Evolutionary conservation across 2,797 vertebrate species (phyloP).

Genomic region (Sternarchorhynchus goeldii): DNA sequence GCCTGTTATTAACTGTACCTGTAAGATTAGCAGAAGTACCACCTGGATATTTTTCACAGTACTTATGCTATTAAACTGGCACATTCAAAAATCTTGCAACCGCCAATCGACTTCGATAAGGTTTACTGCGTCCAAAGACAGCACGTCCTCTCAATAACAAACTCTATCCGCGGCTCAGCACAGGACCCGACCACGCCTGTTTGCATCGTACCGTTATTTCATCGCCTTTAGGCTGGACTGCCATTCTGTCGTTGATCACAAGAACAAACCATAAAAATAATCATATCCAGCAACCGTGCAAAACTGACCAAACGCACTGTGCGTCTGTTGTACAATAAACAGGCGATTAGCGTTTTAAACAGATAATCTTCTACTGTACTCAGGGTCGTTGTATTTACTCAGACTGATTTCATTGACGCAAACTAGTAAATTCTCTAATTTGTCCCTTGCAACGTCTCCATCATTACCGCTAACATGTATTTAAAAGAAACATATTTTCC

Average conservation of each 20-base stretch:
- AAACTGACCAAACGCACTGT: not conserved
- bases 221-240: slow-evolving; percentile 4
- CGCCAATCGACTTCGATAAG: not conserved
- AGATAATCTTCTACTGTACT: not conserved
- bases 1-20: too few relatives aligned
- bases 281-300: not conserved
- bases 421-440: slow-evolving; percentile 4
- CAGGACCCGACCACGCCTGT: slow-evolving; percentile 61
- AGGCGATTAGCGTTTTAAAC: not conserved
- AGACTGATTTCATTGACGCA: slow-evolving; percentile 14
- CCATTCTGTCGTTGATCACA: too few relatives aligned
- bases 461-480: not conserved
- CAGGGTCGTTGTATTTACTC: not conserved
- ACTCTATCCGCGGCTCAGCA: slow-evolving; percentile 31
- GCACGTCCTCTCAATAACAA: slow-evolving; percentile 29
- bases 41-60: not conserved
- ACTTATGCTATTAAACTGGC: too few relatives aligned
- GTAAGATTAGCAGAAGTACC: not conserved
- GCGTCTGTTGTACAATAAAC: not conserved
- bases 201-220: slow-evolving; percentile 58
- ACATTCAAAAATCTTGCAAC: too few relatives aligned
- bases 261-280: too few relatives aligned
- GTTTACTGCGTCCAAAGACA: not conserved
- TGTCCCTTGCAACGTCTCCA: too few relatives aligned
- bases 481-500: not conserved